Base-by-base conservation (phyloP, 2,113 vertebrate genomes). In the Ceratotherium simum region DNA sequence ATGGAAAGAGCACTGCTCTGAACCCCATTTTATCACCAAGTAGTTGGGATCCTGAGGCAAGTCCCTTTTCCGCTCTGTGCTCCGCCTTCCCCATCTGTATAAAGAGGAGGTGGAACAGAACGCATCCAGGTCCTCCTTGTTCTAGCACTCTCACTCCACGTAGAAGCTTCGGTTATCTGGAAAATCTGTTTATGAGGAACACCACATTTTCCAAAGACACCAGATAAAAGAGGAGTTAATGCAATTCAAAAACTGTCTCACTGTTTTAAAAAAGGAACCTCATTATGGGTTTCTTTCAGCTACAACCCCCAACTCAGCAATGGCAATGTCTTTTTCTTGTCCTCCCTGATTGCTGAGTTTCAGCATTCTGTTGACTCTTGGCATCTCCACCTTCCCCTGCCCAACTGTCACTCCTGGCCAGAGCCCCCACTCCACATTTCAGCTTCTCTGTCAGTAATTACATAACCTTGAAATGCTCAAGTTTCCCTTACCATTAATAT, bases 341-440 rank as follows among this genome's bases (percentile, higher is more conserved):
- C 73, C 73, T 96, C 25, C 46, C 96, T 93, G 88, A 80, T 39
- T 94, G 75, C 81, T 70, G 72, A 87, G 65, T 65, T 92, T 80
- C 73, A 75, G 36, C 78, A 64, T 54, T 97, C 85, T 93, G 64
- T 83, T 81, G 81, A 72, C 54, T 76, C 82, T 16, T n/a, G 27
- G n/a, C 60, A 89, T 83, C 69, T 81, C 42, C 64, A 46, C 46
- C 83, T 78, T 88, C 42, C 92, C 27, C 27, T 64, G 33, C 5
- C 42, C 84, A 90, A 84, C 10, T 39, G 42, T 65, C 69, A 64
- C 60, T 91, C 70, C 80, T 65, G 23, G 39, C 69, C 79, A 93
- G 58, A 85, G 39, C 14, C 21, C 5, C 13, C 27, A 46, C 12
- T 65, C 16, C 86, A 65, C 2, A 8, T 46, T 91, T 54, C 70